A percentile compares a stretch with the other conserved stretches of the same genome.
phyloP scores from a whole-genome alignment of 2,888 invertebrate genomes.

The Bhutanitis thaidina region DNA sequence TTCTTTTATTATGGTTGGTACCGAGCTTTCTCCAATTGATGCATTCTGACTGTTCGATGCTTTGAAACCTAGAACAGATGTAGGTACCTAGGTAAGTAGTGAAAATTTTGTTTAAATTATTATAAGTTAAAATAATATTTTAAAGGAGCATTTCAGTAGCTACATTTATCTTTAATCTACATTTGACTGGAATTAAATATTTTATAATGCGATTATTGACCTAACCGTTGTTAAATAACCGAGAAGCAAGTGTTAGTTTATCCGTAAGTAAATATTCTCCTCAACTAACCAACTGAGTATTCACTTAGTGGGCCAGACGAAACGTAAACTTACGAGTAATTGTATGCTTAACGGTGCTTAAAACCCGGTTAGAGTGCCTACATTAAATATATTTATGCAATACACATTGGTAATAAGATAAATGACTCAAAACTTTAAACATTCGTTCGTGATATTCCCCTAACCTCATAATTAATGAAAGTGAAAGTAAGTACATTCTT shows the following conservation, averaged over 20 bases:
- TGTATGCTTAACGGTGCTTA: constrained; percentile 62
- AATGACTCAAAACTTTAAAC: constrained; percentile 22
- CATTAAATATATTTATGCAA: background rate
- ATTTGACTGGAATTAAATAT: constrained; percentile 6
- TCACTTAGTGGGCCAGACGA: constrained; percentile 61
- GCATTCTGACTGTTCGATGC: constrained; percentile 38
- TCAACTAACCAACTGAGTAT: constrained; percentile 37
- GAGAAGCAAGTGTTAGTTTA: constrained; percentile 34
- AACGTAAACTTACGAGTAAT: constrained; percentile 36
- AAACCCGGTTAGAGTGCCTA: constrained; percentile 43
- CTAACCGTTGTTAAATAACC: constrained; percentile 20
- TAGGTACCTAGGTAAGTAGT: background rate
- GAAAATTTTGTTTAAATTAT: too few relatives aligned
- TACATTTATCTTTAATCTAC: background rate
- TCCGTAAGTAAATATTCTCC: constrained; percentile 43
- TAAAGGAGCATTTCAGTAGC: too few relatives aligned
- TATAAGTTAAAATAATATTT: too few relatives aligned
- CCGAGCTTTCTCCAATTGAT: constrained; percentile 37
- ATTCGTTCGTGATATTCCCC: constrained; percentile 34
- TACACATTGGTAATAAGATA: background rate
- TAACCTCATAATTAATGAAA: constrained; percentile 39
- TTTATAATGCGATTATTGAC: constrained; percentile 27
- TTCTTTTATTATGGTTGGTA: constrained; percentile 58
- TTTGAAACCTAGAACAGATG: constrained; percentile 39
- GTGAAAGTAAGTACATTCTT: constrained; percentile 44